Percentiles rank a stretch among this genome's conserved stretches.
Evolutionary conservation across 2,888 invertebrate genomes (phyloP).

Genomic region (Drosophila greeni): DNA sequence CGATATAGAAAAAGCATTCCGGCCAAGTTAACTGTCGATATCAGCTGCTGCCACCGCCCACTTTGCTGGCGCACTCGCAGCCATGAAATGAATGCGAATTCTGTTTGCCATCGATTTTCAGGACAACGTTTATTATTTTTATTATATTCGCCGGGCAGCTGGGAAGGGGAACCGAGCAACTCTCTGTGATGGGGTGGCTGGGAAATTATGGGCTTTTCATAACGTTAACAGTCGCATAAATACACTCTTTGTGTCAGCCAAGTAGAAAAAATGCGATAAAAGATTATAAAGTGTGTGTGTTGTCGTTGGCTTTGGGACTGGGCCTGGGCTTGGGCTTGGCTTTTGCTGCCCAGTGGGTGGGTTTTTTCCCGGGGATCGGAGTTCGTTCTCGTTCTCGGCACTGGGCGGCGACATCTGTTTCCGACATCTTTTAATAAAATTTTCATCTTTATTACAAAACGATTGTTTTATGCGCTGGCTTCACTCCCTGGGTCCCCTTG

Average conservation of each 20-base stretch:
- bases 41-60: conserved; percentile 59
- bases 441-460: conserved; percentile 80
- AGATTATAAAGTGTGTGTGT: conserved; percentile 79
- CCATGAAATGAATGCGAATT: conserved; percentile 65
- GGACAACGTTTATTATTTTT: conserved; percentile 70
- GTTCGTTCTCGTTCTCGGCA: conserved; percentile 32
- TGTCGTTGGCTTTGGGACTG: conserved; percentile 51
- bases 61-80: conserved; percentile 4
- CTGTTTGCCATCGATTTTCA: conserved; percentile 77
- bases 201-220: conserved; percentile 76
- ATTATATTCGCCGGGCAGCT: conserved; percentile 58
- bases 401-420: conserved; percentile 78
- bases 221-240: conserved; percentile 74
- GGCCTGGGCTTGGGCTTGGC: conserved; percentile 24
- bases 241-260: conserved; percentile 77
- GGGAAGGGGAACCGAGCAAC: conserved; percentile 10
- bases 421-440: conserved; percentile 80
- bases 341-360: conserved; percentile 37
- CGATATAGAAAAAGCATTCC: conserved; percentile 53
- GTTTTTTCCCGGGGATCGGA: conserved; percentile 16
- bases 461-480: conserved; percentile 77
- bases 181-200: conserved; percentile 53
- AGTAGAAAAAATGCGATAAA: conserved; percentile 80
- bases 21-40: conserved; percentile 71
- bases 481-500: conserved; percentile 1